Base-by-base conservation (phyloP, 2,888 invertebrate species). In the Agonopterix subpropinquella region DNA sequence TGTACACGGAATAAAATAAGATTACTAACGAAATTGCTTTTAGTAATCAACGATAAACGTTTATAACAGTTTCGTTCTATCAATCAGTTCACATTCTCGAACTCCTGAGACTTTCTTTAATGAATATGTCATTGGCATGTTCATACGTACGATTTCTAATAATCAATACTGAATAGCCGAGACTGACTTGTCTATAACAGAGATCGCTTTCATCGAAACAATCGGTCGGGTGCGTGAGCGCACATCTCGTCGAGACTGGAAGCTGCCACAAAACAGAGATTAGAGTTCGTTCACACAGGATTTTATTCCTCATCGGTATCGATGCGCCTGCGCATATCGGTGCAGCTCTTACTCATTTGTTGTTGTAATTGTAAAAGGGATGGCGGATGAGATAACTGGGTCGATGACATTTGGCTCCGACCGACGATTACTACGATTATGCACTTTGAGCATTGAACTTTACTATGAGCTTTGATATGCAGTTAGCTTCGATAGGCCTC, bases 231-330 rank as follows among this genome's bases (percentile, higher is more conserved):
- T 66, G 73, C 71, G 70, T 70, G 72, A 73, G 69, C 73, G 67
- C 70, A 70, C 75, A 80, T 81, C 80, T 72, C 73, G 52, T 67
- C 63, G 61, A 65, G 77, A 73, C 79, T 83, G 82, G 81, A 78
- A 75, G 82, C 78, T 73, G 73, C 77, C 81, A 84, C 83, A 78
- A 77, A 85, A 79, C 84, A 81, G 61, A 87, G 88, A 88, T 88
- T 88, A 87, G 85, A 87, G 88, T 85, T 87, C 88, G 74, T 88
- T 88, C 87, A 87, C 88, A 86, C 88, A 87, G 87, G 86, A 88
- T 87, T 88, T 86, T 87, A 87, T 87, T 85, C 81, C 84, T 80
- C 79, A 76, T 71, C 72, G 65, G 78, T 86, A 87, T 85, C 80
- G 82, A 81, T 82, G 82, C 76, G 68, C 64, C 64, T 62, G 61